Percentiles rank a stretch among this genome's conserved stretches.
Conservation (phyloP, 2,888 invertebrate genomes). For the Eristalinus sepulchralis region DNA sequence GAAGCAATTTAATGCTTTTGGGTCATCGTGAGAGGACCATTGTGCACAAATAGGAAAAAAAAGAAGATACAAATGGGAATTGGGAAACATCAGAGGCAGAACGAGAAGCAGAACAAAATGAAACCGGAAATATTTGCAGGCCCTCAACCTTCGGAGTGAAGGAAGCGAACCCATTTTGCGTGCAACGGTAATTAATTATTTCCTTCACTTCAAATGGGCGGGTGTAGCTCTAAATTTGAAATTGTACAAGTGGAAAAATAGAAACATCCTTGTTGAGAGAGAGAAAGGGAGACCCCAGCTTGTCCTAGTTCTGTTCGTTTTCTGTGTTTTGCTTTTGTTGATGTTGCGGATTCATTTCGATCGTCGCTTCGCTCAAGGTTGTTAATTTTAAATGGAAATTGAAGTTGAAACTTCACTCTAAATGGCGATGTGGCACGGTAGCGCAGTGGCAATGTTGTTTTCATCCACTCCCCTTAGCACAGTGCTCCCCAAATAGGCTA, state of each 20-base stretch:
- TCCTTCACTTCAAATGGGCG: conserved; percentile 32
- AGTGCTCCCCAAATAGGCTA: conserved; percentile 25
- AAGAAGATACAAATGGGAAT: background rate
- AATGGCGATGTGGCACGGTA: conserved; percentile 2
- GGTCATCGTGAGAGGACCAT: conserved; percentile 10
- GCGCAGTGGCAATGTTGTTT: conserved; percentile 4
- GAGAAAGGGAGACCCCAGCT: conserved; percentile 29
- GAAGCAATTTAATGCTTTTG: conserved; percentile 29
- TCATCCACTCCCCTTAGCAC: background rate
- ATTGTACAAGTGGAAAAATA: conserved; percentile 20
- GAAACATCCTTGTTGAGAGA: conserved; percentile 3
- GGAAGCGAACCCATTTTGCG: conserved; percentile 17
- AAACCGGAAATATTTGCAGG: background rate
- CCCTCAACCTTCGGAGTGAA: background rate
- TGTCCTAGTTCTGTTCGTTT: conserved; percentile 19
- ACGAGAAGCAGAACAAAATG: background rate
- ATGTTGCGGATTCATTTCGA: conserved; percentile 18
- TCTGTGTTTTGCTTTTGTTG: background rate
- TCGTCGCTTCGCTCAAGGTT: conserved; percentile 46
- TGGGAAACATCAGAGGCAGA: background rate
- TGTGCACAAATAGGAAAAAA: background rate
- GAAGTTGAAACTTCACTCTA: conserved; percentile 49
- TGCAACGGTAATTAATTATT: conserved; percentile 56
- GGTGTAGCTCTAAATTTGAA: conserved; percentile 35
- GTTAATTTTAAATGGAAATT: conserved; percentile 65